phyloP scores from a whole-genome alignment of 2,113 vertebrate species.

The Podocnemis expansa region DNA sequence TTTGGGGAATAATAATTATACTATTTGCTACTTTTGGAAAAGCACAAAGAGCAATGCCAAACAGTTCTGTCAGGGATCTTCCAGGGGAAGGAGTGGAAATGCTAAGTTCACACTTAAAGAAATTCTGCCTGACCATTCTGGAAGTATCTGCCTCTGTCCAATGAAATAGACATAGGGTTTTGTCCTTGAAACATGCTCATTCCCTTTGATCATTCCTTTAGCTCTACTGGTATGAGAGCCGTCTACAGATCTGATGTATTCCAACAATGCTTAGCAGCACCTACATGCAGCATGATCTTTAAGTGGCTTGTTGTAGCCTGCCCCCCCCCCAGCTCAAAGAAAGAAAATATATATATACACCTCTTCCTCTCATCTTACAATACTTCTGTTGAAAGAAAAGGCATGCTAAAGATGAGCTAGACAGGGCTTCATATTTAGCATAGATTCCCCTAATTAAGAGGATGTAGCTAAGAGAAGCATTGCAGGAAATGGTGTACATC shows the following conservation, averaged over 20 bases:
- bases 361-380: neutral
- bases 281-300: neutral
- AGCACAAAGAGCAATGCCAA: neutral
- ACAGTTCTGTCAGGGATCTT: neutral
- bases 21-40: neutral
- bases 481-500: neutral
- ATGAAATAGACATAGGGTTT: neutral
- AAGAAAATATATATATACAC: neutral
- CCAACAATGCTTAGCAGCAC: neutral
- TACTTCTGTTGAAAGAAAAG: neutral
- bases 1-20: neutral
- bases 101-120: neutral
- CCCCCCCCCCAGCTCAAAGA: neutral
- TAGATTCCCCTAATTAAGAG: neutral
- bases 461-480: neutral
- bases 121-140: neutral
- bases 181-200: neutral
- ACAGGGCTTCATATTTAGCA: neutral
- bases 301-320: neutral
- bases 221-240: neutral
- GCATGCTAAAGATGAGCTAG: neutral
- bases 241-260: neutral
- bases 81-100: neutral
- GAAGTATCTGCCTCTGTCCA: neutral
- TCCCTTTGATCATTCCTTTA: neutral